Conservation (phyloP, 2,888 invertebrate species). For the Dynastes maya region DNA sequence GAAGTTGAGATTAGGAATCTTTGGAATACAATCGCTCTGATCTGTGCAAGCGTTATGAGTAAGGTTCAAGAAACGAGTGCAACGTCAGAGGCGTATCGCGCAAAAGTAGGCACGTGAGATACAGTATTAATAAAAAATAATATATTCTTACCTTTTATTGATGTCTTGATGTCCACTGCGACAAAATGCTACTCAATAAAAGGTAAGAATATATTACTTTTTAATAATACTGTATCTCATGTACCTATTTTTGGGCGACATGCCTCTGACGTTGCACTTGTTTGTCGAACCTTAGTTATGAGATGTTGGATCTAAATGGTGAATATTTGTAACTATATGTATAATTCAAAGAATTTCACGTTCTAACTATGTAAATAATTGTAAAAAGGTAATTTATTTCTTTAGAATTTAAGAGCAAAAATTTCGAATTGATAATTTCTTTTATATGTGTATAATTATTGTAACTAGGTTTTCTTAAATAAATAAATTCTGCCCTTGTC, state of each 20-base stretch:
- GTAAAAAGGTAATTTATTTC: conserved; percentile 8
- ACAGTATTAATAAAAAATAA: no score
- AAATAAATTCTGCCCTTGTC: background rate
- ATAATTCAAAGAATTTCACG: background rate
- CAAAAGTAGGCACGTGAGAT: no score
- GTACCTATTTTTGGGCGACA: no score
- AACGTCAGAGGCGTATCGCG: no score
- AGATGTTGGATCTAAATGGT: background rate
- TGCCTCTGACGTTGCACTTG: no score
- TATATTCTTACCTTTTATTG: no score
- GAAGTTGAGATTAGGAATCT: background rate
- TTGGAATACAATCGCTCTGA: background rate
- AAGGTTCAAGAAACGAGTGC: no score
- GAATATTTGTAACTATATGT: background rate
- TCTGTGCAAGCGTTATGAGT: background rate
- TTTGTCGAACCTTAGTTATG: no score
- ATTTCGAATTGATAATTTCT: conserved; percentile 8
- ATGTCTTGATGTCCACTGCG: no score
- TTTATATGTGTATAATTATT: conserved; percentile 1
- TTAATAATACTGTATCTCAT: no score
- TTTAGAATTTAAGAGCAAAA: background rate
- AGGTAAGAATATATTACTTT: no score
- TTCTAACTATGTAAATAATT: conserved; percentile 8
- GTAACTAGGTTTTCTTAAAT: background rate
- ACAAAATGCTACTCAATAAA: no score